phyloP scores from a whole-genome alignment of 2,113 vertebrate species.

The Vidua macroura region DNA sequence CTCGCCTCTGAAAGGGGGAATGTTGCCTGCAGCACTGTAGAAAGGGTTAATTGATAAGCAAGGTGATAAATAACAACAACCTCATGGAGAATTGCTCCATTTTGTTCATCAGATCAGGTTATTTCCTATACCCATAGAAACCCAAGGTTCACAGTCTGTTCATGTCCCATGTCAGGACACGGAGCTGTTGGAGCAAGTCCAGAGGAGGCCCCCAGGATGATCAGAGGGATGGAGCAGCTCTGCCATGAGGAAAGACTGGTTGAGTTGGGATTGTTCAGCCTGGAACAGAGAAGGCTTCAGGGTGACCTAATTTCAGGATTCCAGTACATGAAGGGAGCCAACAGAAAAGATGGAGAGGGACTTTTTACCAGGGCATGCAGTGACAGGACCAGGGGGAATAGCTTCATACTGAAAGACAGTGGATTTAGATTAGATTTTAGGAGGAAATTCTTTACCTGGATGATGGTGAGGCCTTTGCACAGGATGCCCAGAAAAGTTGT shows the following conservation, averaged over 20 bases:
- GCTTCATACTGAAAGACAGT: neutral
- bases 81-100: neutral
- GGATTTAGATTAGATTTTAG: neutral
- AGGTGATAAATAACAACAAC: neutral
- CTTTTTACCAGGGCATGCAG: neutral
- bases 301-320: neutral
- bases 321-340: accelerated
- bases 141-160: neutral
- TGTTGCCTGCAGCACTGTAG: neutral
- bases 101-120: neutral
- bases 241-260: neutral
- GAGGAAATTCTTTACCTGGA: neutral
- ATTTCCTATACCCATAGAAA: neutral
- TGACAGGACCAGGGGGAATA: neutral
- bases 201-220: neutral
- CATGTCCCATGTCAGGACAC: neutral
- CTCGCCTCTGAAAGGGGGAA: neutral
- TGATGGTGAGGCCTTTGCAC: neutral
- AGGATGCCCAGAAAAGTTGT: neutral
- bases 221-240: neutral
- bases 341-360: neutral
- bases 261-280: neutral
- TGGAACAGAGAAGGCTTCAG: neutral
- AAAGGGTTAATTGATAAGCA: neutral
- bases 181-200: neutral